Conservation (phyloP, 2,888 invertebrate species). For the Adelphocoris suturalis region DNA sequence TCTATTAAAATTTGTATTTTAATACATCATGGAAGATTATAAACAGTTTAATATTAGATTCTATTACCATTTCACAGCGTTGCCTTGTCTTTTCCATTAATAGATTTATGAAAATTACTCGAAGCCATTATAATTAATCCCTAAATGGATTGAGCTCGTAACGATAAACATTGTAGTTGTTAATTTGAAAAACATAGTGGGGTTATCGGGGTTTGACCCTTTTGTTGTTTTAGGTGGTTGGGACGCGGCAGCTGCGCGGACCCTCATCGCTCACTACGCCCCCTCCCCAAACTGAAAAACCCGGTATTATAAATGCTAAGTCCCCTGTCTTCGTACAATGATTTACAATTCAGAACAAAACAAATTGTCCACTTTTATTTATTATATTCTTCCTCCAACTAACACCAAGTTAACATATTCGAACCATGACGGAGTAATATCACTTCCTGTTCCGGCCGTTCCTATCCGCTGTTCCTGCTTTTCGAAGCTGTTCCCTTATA, state of each 20-base stretch:
- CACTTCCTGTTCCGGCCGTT: constrained; percentile 48
- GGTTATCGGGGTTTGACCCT: constrained; percentile 16
- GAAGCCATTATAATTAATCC: background rate
- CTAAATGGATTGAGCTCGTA: background rate
- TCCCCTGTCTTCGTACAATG: constrained; percentile 61
- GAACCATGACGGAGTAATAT: constrained; percentile 46
- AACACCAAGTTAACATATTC: constrained; percentile 23
- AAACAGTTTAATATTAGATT: too few species aligned
- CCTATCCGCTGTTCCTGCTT: constrained; percentile 33
- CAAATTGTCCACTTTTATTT: constrained; percentile 64
- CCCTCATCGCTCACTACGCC: constrained; percentile 4
- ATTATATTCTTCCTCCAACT: constrained; percentile 52
- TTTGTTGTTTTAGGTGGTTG: constrained; percentile 45
- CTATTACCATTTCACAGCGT: background rate
- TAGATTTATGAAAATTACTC: background rate
- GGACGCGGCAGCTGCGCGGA: constrained; percentile 17
- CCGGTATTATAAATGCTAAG: constrained; percentile 64
- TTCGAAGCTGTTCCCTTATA: background rate
- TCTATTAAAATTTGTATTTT: too few species aligned
- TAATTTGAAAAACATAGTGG: constrained; percentile 21
- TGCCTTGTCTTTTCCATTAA: too few species aligned
- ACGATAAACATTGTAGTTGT: background rate
- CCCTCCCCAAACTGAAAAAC: background rate
- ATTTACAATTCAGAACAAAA: constrained; percentile 53
- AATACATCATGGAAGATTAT: too few species aligned